Evolutionary conservation across 2,113 vertebrate species (phyloP).

Genomic region (Rousettus leschenaultii): DNA sequence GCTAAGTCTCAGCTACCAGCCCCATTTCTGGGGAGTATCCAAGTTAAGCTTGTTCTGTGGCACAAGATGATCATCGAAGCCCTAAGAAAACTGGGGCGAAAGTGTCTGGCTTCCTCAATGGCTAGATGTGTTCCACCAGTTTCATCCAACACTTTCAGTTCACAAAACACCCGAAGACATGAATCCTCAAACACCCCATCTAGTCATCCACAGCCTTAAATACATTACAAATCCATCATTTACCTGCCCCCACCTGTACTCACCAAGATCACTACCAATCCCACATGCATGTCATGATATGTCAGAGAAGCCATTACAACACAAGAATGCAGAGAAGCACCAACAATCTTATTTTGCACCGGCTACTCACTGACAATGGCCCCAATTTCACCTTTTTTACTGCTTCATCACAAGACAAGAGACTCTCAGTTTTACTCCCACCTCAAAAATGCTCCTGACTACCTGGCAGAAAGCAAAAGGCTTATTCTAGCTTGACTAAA

Average conservation of each 20-base stretch:
- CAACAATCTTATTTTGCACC: background rate
- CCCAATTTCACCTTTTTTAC: background rate
- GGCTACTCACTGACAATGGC: background rate
- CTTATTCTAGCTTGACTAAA: slow-evolving; percentile 8
- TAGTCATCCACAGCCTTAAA: background rate
- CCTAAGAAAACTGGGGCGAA: background rate
- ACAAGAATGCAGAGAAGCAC: background rate
- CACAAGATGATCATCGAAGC: background rate
- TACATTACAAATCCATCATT: background rate
- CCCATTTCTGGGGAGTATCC: background rate
- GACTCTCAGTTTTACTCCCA: background rate
- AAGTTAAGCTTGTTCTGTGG: background rate
- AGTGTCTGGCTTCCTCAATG: background rate
- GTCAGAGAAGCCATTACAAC: background rate
- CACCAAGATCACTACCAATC: background rate
- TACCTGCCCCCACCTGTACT: background rate
- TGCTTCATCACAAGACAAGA: slow-evolving; percentile 10
- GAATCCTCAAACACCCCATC: background rate
- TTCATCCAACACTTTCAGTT: background rate
- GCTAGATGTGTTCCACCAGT: background rate
- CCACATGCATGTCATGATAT: background rate
- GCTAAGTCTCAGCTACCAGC: background rate
- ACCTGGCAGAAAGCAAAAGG: slow-evolving; percentile 34
- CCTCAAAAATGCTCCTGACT: slow-evolving; percentile 30
- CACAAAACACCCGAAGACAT: background rate